These are phyloP conservation scores for Eulemur albifrons DNA, from an alignment of 2,797 vertebrate genomes.

Conservation along the genomic window DNA sequence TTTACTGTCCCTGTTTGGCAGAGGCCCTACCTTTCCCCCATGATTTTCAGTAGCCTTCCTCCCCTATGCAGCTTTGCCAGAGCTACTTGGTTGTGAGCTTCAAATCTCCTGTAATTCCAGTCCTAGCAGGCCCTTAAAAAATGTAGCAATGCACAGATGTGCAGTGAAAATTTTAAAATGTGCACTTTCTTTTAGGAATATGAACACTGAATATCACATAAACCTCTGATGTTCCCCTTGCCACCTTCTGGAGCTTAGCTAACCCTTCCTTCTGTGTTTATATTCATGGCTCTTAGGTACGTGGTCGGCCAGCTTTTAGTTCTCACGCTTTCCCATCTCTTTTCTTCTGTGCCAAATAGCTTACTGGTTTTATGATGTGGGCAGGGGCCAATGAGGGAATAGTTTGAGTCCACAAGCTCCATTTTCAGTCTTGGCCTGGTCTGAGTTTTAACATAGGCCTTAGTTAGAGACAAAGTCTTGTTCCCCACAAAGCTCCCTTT, in stretches of 20 bases:
- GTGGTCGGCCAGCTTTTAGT: constrained; percentile 42
- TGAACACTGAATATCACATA: constrained; percentile 69
- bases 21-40: background rate
- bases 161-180: constrained; percentile 83
- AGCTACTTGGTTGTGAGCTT: constrained; percentile 63
- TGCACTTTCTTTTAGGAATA: constrained; percentile 73
- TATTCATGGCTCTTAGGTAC: constrained; percentile 46
- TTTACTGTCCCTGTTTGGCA: constrained; percentile 73
- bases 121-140: constrained; percentile 80
- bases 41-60: constrained; percentile 73
- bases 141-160: constrained; percentile 84
- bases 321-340: constrained; percentile 45
- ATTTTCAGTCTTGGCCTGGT: constrained; percentile 59
- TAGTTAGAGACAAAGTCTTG: constrained; percentile 54
- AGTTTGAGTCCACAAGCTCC: constrained; percentile 51
- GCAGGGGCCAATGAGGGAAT: constrained; percentile 61
- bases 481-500: constrained; percentile 71
- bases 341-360: constrained; percentile 70
- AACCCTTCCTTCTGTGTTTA: constrained; percentile 76
- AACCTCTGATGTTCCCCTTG: constrained; percentile 73
- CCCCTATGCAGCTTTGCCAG: constrained; percentile 62
- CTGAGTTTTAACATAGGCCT: constrained; percentile 68
- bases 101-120: constrained; percentile 78
- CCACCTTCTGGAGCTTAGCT: constrained; percentile 63
- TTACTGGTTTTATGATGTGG: constrained; percentile 74